Evolutionary conservation across 1,140 invertebrate species (phyloP).

Genomic region (Spodoptera frugiperda): DNA sequence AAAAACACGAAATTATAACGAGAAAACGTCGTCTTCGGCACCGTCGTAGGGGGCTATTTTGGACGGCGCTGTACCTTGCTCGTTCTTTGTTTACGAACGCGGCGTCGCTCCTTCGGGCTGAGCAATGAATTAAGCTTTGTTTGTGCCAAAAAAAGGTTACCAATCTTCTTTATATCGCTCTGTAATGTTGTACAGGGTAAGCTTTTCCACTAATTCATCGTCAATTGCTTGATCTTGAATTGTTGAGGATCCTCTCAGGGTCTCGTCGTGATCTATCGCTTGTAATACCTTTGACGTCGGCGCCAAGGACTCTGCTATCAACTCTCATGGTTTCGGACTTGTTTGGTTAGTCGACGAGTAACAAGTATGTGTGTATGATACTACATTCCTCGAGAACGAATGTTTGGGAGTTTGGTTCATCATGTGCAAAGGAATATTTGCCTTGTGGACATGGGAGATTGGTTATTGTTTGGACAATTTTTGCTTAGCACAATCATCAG

Average conservation of each 20-base stretch:
- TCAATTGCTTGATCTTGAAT: constrained; percentile 44
- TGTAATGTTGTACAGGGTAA: constrained; percentile 41
- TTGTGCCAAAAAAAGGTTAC: constrained; percentile 36
- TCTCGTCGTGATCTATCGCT: constrained; percentile 24
- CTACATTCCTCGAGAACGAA: constrained; percentile 10
- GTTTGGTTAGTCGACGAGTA: too few relatives aligned
- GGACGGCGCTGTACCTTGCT: constrained; percentile 47
- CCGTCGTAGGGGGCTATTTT: constrained; percentile 52
- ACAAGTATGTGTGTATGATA: neutral
- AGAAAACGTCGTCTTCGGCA: constrained; percentile 47
- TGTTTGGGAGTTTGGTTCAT: constrained; percentile 5
- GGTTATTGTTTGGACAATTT: constrained; percentile 7
- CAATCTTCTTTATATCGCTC: constrained; percentile 35
- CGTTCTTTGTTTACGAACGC: constrained; percentile 49
- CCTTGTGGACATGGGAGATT: too few relatives aligned
- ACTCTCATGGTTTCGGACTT: neutral
- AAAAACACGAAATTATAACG: constrained; percentile 55
- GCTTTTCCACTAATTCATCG: constrained; percentile 46
- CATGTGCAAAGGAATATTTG: too few relatives aligned
- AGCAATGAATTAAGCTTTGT: constrained; percentile 51
- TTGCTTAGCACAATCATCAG: neutral
- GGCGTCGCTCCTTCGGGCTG: constrained; percentile 19
- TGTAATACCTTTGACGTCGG: constrained; percentile 3
- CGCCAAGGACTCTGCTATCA: constrained; percentile 18
- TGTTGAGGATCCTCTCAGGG: constrained; percentile 38